Evolutionary conservation across 1,140 invertebrate genomes (phyloP).

Genomic region (Hyphantria cunea): DNA sequence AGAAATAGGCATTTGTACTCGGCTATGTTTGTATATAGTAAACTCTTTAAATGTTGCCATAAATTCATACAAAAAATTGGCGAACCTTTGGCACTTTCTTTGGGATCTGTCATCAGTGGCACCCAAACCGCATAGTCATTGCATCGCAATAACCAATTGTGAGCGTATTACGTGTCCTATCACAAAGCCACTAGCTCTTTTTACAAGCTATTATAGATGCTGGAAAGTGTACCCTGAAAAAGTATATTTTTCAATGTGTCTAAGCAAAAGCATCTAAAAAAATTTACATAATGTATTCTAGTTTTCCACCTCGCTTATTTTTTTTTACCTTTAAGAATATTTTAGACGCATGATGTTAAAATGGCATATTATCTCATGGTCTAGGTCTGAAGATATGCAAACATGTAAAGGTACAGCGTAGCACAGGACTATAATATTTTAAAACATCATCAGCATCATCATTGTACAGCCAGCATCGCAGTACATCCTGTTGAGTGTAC

Average conservation of each 20-base stretch:
- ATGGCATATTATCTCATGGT: too few relatives aligned
- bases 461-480: too few relatives aligned
- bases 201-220: conserved; percentile 31
- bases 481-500: too few relatives aligned
- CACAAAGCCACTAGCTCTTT: conserved; percentile 70
- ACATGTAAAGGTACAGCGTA: too few relatives aligned
- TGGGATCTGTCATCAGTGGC: conserved; percentile 45
- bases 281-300: too few relatives aligned
- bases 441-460: too few relatives aligned
- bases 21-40: background rate
- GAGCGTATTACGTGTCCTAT: conserved; percentile 75
- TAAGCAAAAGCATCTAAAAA: background rate
- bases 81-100: conserved; percentile 47
- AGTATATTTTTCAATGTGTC: background rate
- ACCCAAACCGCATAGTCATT: conserved; percentile 73
- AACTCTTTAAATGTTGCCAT: conserved; percentile 6
- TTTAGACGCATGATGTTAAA: too few relatives aligned
- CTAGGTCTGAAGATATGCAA: too few relatives aligned
- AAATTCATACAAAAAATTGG: conserved; percentile 32
- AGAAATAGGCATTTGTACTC: too few relatives aligned
- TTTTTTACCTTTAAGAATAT: too few relatives aligned
- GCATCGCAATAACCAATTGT: conserved; percentile 80
- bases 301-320: too few relatives aligned
- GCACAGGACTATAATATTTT: too few relatives aligned
- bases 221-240: conserved; percentile 34